Evolutionary conservation across 2,797 vertebrate genomes (phyloP), one percentile per base, ranked within the genome.

Genomic region (Esox masquinongy): DNA sequence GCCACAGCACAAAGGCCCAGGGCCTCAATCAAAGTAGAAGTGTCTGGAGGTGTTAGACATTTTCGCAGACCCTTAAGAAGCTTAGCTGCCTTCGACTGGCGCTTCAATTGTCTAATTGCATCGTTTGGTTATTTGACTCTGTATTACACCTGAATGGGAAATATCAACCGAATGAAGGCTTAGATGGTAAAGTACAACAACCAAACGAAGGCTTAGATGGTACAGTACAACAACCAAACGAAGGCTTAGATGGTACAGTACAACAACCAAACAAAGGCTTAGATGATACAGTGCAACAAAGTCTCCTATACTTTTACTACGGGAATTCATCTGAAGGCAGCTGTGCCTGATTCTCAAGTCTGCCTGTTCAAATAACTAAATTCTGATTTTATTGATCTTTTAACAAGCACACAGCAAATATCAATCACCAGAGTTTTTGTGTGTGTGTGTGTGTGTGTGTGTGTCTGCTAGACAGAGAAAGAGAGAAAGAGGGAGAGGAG

Each of bases 391-490:
- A n/a, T 24, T 8, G 56, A 59, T 59, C 6, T n/a, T 19, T 24
- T 8, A 59, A 59, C 9, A 24, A 59, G 56, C 22, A 59, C 56
- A 22, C 22, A n/a, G 56, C 56, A 59, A 59, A 59, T 15, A 22
- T 59, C 1, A 59, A 59, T 59, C 19, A 59, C n/a, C 19, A 7
- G 56, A 22, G n/a, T 59, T n/a, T n/a, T 17, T n/a, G 36, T n/a
- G 70, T 70, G 74, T 36, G 31, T 2, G 71, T 15, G 70, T 56
- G 49, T 74, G 79, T 47, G 56, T 73, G 70, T 4, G 34, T 51
- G 19, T 8, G 63, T 8, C 29, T 7, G 63, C 16, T 29, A 15
- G 63, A 66, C 24, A 19, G 4, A 66, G 26, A 36, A 7, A 6
- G 5, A 19, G 4, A 66, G 26, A 36, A 24, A 26, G 56, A 24